phyloP scores from a whole-genome alignment of 1,140 invertebrate genomes.

The Berghia stephanieae region DNA sequence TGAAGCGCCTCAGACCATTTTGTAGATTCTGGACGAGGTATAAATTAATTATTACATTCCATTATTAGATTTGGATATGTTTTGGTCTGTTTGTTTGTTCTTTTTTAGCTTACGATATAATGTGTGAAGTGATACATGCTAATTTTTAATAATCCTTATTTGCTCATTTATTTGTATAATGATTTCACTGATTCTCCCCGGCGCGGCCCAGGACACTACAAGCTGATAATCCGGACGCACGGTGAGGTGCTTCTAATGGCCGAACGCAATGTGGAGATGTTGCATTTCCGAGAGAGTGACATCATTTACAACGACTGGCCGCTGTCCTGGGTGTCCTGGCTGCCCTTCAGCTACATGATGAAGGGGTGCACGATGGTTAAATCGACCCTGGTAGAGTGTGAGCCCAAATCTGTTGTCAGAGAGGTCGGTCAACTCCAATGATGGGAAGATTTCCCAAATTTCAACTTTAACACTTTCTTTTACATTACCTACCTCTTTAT shows the following conservation, averaged over 20 bases:
- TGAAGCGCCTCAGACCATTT: too few relatives aligned
- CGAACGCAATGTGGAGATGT: constrained; percentile 21
- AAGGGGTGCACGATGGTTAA: constrained; percentile 23
- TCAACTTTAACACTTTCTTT: not conserved
- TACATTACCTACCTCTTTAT: not conserved
- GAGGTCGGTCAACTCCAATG: not conserved
- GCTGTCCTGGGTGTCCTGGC: constrained; percentile 11
- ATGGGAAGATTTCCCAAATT: not conserved
- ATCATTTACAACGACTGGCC: constrained; percentile 29
- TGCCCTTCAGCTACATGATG: constrained; percentile 15
- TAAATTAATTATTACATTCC: not conserved
- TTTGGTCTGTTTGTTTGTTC: not conserved
- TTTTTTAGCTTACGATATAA: not conserved
- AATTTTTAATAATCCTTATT: not conserved
- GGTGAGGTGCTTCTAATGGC: not conserved
- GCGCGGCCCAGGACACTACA: constrained; percentile 15
- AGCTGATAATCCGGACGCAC: constrained; percentile 22
- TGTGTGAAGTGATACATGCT: not conserved
- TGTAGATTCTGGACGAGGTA: too few relatives aligned
- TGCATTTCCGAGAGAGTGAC: not conserved
- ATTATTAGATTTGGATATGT: not conserved
- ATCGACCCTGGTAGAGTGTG: constrained; percentile 23
- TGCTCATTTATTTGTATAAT: not conserved
- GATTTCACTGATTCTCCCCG: not conserved
- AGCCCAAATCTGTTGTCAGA: constrained; percentile 12